Conservation (phyloP, 2,888 invertebrate species). For the Julus scanicus region DNA sequence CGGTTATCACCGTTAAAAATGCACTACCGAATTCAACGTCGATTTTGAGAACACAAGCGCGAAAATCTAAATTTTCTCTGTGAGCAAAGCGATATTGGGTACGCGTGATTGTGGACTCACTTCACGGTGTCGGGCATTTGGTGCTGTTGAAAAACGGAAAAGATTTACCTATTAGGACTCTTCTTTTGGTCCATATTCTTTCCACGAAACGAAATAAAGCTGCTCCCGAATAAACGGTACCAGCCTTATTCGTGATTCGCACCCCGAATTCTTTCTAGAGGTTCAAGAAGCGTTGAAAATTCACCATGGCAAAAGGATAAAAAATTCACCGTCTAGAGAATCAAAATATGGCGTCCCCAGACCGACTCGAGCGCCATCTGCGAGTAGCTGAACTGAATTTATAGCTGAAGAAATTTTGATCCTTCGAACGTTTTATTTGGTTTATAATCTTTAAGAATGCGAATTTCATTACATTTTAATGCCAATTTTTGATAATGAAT, state of each 20-base stretch:
- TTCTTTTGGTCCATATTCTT: constrained; percentile 78
- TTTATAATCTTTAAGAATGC: no score
- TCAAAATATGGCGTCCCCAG: constrained; percentile 32
- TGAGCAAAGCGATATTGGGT: neutral
- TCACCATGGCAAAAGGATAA: constrained; percentile 16
- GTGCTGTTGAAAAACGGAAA: constrained; percentile 37
- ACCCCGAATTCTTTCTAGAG: neutral
- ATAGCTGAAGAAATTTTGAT: no score
- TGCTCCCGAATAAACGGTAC: constrained; percentile 54
- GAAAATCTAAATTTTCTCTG: neutral
- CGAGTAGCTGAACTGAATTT: neutral
- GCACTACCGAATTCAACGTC: constrained; percentile 5
- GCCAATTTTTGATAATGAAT: no score
- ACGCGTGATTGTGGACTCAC: neutral
- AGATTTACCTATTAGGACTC: constrained; percentile 70
- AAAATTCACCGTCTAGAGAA: neutral
- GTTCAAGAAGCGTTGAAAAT: neutral
- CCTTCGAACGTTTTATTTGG: no score
- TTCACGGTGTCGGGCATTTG: neutral
- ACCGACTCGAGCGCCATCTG: neutral
- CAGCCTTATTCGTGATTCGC: constrained; percentile 51
- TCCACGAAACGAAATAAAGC: constrained; percentile 44
- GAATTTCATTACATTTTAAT: no score
- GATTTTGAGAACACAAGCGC: neutral
- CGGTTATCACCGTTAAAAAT: neutral